These are phyloP conservation scores for Oryzias javanicus DNA, from an alignment of 2,113 vertebrate genomes.

Conservation along the genomic window DNA sequence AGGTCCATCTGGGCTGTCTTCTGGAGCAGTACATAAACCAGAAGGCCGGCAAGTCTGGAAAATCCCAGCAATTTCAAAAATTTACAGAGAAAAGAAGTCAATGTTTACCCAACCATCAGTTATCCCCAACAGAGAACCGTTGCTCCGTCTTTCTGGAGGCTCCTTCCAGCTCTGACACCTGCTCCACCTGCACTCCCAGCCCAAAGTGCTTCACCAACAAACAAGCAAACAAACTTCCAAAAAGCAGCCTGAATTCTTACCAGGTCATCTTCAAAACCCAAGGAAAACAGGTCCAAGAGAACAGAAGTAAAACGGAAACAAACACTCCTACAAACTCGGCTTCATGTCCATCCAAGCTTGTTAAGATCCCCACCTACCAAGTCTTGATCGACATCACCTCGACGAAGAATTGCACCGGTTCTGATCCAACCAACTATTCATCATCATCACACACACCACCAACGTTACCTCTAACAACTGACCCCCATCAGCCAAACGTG, in stretches of 20 bases:
- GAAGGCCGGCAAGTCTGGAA: constrained; percentile 72
- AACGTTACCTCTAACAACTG: constrained; percentile 61
- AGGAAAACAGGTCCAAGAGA: constrained; percentile 15
- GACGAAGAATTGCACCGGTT: constrained; percentile 10
- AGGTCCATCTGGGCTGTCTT: constrained; percentile 81
- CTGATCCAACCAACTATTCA: constrained; percentile 65
- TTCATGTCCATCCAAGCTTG: constrained; percentile 22
- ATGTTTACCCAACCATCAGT: constrained; percentile 75
- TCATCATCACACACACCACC: constrained; percentile 67
- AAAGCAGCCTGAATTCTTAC: constrained; percentile 46
- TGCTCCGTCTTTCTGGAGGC: constrained; percentile 80
- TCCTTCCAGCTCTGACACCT: constrained; percentile 82
- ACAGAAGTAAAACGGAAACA: constrained; percentile 20
- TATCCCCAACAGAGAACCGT: constrained; percentile 80
- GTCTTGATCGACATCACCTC: constrained; percentile 51
- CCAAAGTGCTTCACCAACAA: constrained; percentile 39
- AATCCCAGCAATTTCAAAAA: constrained; percentile 32
- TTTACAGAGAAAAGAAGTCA: constrained; percentile 54
- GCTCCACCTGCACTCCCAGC: constrained; percentile 84
- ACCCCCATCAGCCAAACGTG: constrained; percentile 44
- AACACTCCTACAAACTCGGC: constrained; percentile 15
- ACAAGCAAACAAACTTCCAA: constrained; percentile 27
- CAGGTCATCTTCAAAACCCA: constrained; percentile 14
- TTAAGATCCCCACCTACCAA: constrained; percentile 49
- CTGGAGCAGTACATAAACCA: constrained; percentile 86